Evolutionary conservation across 2,113 vertebrate genomes (phyloP), one percentile per base, ranked within the genome.

Genomic region (Sylvilagus bachmani): DNA sequence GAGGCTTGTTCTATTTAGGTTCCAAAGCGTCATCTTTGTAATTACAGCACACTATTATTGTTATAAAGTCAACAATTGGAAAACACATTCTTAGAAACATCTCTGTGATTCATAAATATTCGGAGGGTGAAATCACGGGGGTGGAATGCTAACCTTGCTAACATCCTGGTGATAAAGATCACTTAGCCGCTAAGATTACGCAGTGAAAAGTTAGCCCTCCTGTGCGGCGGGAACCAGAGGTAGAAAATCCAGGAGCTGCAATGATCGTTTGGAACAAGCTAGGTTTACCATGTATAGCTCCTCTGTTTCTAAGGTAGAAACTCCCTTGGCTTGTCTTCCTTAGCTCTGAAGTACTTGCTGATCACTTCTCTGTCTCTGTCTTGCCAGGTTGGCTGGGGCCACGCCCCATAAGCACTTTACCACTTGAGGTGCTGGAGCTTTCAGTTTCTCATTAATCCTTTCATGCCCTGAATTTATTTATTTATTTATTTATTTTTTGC

Each of bases 21-120:
- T 79, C 61, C 61, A 69, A 93, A 89, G 92, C 90, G 85, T 97
- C 96, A 97, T 84, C 96, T 84, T 71, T 66, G 90, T 95, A 95
- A 96, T 97, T 95, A 91, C 89, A 95, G 96, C 91, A 36, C 74
- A 66, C 92, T 95, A 53, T 84, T 88, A 94, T 93, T 91, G 93
- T 80, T 90, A 62, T 96, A 89, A 90, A 93, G 94, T 93, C 91
- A 96, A 97, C 97, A 97, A 61, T 89, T 21, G 58, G 91, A 95
- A 97, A 97, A 95, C 95, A 95, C 3, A 55, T 97, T 97, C 95
- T 95, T 96, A 97, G 97, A 97, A 97, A 97, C 97, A 90, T 90
- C 94, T 66, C 94, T 58, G 58, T 97, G 97, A 97, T 97, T 97
- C 97, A 97, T 81, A 81, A 73, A 95, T 96, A 85, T 86, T 89